Evolutionary conservation across 2,113 vertebrate genomes (phyloP).

Genomic region (Pachyramphus minor): DNA sequence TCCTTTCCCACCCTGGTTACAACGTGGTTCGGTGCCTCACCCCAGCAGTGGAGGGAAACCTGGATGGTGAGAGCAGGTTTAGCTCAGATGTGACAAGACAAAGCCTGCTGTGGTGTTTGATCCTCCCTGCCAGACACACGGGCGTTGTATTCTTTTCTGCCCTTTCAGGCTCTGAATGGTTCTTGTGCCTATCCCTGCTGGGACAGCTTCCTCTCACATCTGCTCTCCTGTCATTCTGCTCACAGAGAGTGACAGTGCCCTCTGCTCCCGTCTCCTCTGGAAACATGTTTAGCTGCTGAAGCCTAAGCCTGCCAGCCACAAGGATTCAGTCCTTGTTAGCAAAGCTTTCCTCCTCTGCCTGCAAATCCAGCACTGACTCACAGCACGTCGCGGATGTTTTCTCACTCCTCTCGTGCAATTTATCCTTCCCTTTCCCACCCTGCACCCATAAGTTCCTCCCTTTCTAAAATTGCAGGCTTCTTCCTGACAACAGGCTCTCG

Average conservation of each 20-base stretch:
- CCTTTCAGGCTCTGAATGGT: neutral
- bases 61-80: neutral
- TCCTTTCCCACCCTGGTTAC: neutral
- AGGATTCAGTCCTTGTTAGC: neutral
- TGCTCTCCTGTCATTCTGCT: neutral
- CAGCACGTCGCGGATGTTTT: neutral
- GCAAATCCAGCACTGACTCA: neutral
- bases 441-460: neutral
- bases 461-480: neutral
- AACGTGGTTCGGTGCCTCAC: neutral
- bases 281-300: neutral
- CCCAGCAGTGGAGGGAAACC: accelerated
- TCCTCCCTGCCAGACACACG: accelerated
- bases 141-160: neutral
- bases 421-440: neutral
- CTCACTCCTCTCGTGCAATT: neutral
- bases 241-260: neutral
- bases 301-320: neutral
- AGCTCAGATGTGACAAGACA: neutral
- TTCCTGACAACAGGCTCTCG: neutral
- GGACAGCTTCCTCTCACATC: neutral
- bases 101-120: neutral
- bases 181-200: neutral
- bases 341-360: neutral
- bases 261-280: neutral